Base-by-base conservation (phyloP, 2,888 invertebrate genomes). In the Synergus laeviventris region DNA sequence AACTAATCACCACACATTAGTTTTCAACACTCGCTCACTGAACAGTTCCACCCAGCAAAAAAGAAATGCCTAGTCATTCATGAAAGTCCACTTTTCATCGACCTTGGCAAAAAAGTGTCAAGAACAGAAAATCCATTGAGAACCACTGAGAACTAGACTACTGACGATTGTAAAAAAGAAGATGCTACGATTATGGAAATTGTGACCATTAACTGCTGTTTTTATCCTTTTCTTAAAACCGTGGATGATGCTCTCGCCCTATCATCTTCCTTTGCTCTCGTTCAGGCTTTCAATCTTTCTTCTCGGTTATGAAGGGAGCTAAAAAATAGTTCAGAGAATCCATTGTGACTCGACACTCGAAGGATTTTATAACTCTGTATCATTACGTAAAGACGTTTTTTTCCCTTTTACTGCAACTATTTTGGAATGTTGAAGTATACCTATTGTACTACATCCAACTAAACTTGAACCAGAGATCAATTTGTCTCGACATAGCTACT, bases 1-100 rank as follows among this genome's bases (percentile, higher is more conserved):
- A 78, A 70, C 70, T 80, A 80, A 80, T 80, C 76, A 77, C 60
- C 76, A 56, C 18, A 74, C 75, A 78, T 76, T 77, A 80, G 73
- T 18, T 21, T 42, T 64, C 61, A 66, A 42, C 14, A 14, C n/a
- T 24, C 21, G 49, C 54, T 70, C 39, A 61, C 78, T 74, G 62
- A 59, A 21, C 59, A 31, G 59, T 12, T 3, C 14, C 21, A 12
- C 5, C 14, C 21, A 59, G 56, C 18, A 11, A 56, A 9, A 21
- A 56, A 56, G 11, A 56, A 56, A 56, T 3, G 12, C 14, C 24
- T 21, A 21, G 18, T 24, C 59, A 21, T 59, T 5, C 21, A 59
- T 21, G 14, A 59, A 59, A 59, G 59, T 59, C 14, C 14, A 59
- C 24, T 21, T 59, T 24, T 18, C 18, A 18, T 54, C 18, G 49